phyloP scores from a whole-genome alignment of 2,888 invertebrate species.

The Subacronicta megacephala region DNA sequence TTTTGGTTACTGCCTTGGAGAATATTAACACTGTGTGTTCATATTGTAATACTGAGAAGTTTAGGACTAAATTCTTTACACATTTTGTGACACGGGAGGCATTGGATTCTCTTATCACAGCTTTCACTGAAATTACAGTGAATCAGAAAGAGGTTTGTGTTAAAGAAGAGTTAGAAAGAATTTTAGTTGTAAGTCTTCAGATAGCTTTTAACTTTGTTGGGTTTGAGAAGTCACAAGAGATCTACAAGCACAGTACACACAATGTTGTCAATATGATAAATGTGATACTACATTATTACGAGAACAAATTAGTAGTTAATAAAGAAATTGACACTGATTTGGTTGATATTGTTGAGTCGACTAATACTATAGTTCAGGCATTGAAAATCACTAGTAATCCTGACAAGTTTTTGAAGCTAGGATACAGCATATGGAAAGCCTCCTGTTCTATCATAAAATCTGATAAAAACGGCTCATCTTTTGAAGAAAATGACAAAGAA shows the following conservation, averaged over 20 bases:
- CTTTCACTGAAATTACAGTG: slow-evolving; percentile 72
- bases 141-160: slow-evolving; percentile 69
- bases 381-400: slow-evolving; percentile 67
- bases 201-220: slow-evolving; percentile 76
- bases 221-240: slow-evolving; percentile 75
- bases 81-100: slow-evolving; percentile 77
- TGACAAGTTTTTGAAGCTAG: slow-evolving; percentile 72
- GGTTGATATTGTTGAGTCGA: slow-evolving; percentile 77
- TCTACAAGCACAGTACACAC: slow-evolving; percentile 68
- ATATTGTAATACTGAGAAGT: slow-evolving; percentile 74
- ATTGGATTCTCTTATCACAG: slow-evolving; percentile 71
- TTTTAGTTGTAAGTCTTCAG: slow-evolving; percentile 77
- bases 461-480: slow-evolving; percentile 68
- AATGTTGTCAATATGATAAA: slow-evolving; percentile 70
- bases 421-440: slow-evolving; percentile 78
- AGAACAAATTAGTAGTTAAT: slow-evolving; percentile 73
- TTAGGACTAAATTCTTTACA: slow-evolving; percentile 71
- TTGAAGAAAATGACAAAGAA: slow-evolving; percentile 72
- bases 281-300: slow-evolving; percentile 75
- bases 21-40: slow-evolving; percentile 89
- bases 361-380: slow-evolving; percentile 69
- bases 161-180: slow-evolving; percentile 76
- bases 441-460: slow-evolving; percentile 64
- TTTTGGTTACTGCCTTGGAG: slow-evolving; percentile 90
- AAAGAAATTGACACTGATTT: slow-evolving; percentile 80